These are phyloP conservation scores for Sarotherodon lohbergeri DNA, from an alignment of 2,113 vertebrate genomes.

Conservation along the genomic window DNA sequence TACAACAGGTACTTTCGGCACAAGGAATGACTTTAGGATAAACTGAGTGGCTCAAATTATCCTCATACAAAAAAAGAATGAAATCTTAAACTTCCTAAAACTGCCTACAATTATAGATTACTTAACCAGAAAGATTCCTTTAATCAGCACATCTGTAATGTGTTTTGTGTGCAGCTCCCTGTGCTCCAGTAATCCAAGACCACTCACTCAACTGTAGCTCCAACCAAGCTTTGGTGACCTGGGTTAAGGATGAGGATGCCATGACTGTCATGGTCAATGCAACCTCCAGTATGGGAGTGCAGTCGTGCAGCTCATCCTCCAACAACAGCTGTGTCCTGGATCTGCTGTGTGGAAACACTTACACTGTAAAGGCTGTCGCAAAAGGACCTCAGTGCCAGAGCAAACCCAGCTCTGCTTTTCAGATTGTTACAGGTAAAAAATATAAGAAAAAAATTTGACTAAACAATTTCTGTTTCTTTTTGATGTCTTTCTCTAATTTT, in stretches of 20 bases:
- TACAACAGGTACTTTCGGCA: slow-evolving; percentile 49
- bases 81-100: background rate
- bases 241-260: slow-evolving; percentile 39
- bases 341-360: slow-evolving; percentile 64
- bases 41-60: background rate
- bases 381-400: slow-evolving; percentile 55
- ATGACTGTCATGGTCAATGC: slow-evolving; percentile 41
- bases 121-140: background rate
- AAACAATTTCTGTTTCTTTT: background rate
- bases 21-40: background rate
- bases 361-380: slow-evolving; percentile 34
- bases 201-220: slow-evolving; percentile 45
- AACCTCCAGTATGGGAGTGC: slow-evolving; percentile 16
- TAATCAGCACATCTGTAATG: background rate
- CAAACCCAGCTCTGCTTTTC: slow-evolving; percentile 38
- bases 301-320: slow-evolving; percentile 53
- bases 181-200: slow-evolving; percentile 50
- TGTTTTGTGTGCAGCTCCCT: slow-evolving; percentile 52
- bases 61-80: background rate
- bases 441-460: background rate
- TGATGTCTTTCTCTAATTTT: background rate
- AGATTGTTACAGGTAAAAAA: slow-evolving; percentile 60
- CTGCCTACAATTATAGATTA: background rate
- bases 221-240: slow-evolving; percentile 51
- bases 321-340: slow-evolving; percentile 53